Conservation (phyloP, 2,888 invertebrate species). For the Leptopterna dolabrata region DNA sequence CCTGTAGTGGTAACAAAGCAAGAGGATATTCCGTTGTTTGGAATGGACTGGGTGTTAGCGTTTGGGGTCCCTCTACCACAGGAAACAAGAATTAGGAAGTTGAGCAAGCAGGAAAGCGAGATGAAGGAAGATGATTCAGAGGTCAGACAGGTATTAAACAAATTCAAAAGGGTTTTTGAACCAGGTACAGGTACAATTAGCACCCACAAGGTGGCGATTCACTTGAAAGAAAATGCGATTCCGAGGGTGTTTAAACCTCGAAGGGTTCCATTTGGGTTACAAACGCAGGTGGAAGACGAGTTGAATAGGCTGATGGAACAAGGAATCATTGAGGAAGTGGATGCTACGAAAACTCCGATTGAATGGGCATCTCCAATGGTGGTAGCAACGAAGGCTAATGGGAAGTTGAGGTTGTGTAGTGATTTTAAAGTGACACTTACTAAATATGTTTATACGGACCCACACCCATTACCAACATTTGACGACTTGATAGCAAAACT, state of each 20-base stretch:
- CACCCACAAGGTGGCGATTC: no score
- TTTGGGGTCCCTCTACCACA: no score
- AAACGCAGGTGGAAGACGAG: slow-evolving; percentile 14
- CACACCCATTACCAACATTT: slow-evolving; percentile 11
- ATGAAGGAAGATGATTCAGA: no score
- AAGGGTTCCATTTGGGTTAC: neutral
- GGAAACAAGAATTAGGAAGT: no score
- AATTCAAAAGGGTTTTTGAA: no score
- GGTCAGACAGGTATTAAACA: no score
- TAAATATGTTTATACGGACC: neutral
- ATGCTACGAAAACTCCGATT: neutral
- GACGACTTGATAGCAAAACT: slow-evolving; percentile 14
- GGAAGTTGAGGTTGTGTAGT: no score
- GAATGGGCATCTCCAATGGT: slow-evolving; percentile 30
- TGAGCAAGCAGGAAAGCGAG: no score
- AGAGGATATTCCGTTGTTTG: no score
- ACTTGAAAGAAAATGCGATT: neutral
- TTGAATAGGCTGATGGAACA: neutral
- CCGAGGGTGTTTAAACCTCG: slow-evolving; percentile 10
- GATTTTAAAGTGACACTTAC: slow-evolving; percentile 13
- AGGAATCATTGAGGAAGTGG: slow-evolving; percentile 20
- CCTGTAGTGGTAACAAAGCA: neutral
- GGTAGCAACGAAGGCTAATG: neutral
- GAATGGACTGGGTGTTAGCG: no score
- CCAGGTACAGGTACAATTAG: no score